Conservation (phyloP, 2,113 vertebrate species). For the Spheniscus mendiculus region DNA sequence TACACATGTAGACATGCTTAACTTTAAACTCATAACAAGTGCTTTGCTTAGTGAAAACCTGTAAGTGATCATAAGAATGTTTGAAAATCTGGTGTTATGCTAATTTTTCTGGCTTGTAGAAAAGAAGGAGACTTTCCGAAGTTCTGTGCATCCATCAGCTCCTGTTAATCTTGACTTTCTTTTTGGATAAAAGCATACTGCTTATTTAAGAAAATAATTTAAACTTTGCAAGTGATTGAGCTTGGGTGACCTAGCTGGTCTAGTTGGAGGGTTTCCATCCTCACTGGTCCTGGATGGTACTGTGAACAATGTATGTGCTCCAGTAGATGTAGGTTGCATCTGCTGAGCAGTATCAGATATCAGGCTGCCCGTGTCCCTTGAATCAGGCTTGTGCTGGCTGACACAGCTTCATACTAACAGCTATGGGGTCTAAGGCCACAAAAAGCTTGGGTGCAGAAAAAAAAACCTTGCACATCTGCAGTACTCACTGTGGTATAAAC, state of each 20-base stretch:
- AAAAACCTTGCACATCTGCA: background rate
- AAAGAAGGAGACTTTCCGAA: background rate
- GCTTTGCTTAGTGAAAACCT: background rate
- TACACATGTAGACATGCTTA: background rate
- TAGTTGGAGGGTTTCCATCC: background rate
- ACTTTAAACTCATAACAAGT: background rate
- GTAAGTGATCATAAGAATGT: background rate
- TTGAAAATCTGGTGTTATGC: background rate
- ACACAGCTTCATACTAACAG: background rate
- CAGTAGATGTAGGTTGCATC: background rate
- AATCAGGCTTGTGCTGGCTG: background rate
- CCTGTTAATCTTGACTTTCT: background rate
- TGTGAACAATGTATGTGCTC: background rate
- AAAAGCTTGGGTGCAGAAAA: fast-evolving
- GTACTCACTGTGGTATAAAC: background rate
- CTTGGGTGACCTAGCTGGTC: background rate
- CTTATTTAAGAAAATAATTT: background rate
- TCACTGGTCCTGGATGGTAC: background rate
- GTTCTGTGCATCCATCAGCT: background rate
- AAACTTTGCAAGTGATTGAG: background rate
- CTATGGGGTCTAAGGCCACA: background rate
- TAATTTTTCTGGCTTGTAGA: background rate
- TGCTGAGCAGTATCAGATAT: background rate
- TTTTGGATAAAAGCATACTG: background rate
- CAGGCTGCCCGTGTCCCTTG: background rate